Evolutionary conservation across 2,113 vertebrate genomes (phyloP).

Genomic region (Sylvicapra grimmia): DNA sequence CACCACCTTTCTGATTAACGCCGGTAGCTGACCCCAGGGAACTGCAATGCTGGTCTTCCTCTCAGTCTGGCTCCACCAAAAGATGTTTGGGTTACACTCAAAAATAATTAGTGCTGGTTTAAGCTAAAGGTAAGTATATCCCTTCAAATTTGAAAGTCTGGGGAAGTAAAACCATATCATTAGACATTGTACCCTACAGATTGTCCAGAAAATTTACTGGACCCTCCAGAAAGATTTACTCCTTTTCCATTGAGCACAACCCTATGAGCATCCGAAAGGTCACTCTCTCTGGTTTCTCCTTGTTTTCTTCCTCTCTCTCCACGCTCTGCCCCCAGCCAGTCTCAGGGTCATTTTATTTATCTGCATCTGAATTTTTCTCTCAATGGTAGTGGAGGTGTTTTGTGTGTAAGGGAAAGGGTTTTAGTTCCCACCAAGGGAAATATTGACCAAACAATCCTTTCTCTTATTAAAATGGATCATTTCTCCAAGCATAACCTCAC

Average conservation of each 20-base stretch:
- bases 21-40: background rate
- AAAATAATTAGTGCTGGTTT: background rate
- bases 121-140: background rate
- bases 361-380: background rate
- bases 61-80: background rate
- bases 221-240: background rate
- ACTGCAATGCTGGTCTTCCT: no score
- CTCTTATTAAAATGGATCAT: background rate
- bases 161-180: background rate
- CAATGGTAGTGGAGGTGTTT: background rate
- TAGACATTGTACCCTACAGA: background rate
- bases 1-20: background rate
- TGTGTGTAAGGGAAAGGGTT: background rate
- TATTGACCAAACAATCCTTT: background rate
- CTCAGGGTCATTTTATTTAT: background rate
- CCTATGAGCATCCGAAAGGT: background rate
- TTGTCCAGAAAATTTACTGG: background rate
- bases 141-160: background rate
- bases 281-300: background rate
- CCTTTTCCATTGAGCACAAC: background rate
- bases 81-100: background rate
- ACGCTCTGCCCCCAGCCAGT: fast-evolving
- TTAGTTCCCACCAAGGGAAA: background rate
- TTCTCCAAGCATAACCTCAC: background rate
- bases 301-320: background rate